Evolutionary conservation across 2,888 invertebrate genomes (phyloP).

Genomic region (Pardosa pseudoannulata): DNA sequence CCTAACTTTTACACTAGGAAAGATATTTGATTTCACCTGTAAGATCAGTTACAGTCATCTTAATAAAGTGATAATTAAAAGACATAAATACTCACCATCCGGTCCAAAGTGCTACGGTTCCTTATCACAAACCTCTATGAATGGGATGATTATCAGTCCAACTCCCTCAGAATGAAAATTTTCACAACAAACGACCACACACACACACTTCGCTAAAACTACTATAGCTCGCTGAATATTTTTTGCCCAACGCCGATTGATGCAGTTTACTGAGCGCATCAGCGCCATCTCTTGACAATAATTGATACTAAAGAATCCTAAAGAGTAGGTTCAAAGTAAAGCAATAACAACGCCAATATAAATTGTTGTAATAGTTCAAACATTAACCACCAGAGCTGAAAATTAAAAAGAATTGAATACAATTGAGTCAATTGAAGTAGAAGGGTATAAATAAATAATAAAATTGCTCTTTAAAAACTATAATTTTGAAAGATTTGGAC

Average conservation of each 20-base stretch:
- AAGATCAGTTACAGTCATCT: background rate
- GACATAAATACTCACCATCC: background rate
- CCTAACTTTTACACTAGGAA: background rate
- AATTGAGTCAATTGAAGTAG: too few species aligned
- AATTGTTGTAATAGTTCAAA: too few species aligned
- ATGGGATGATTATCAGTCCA: background rate
- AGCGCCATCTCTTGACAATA: slow-evolving; percentile 41
- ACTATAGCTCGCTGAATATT: background rate
- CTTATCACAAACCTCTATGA: background rate
- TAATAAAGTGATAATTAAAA: background rate
- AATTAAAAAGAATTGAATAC: too few species aligned
- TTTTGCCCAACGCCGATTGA: slow-evolving; percentile 26
- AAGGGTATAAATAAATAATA: too few species aligned
- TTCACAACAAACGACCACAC: slow-evolving; percentile 18
- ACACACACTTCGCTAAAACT: slow-evolving; percentile 5
- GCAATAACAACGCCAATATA: too few species aligned
- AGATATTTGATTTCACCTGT: slow-evolving; percentile 12
- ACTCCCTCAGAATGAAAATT: slow-evolving; percentile 3
- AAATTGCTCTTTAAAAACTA: too few species aligned
- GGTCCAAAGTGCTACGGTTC: background rate
- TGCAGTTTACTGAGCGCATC: slow-evolving; percentile 27
- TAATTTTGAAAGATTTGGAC: too few species aligned
- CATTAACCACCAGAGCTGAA: too few species aligned
- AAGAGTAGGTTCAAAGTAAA: background rate
- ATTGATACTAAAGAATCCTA: background rate